Evolutionary conservation across 1,140 invertebrate species (phyloP), one percentile per base, ranked within the genome.

Genomic region (Tetramorium alpestre): DNA sequence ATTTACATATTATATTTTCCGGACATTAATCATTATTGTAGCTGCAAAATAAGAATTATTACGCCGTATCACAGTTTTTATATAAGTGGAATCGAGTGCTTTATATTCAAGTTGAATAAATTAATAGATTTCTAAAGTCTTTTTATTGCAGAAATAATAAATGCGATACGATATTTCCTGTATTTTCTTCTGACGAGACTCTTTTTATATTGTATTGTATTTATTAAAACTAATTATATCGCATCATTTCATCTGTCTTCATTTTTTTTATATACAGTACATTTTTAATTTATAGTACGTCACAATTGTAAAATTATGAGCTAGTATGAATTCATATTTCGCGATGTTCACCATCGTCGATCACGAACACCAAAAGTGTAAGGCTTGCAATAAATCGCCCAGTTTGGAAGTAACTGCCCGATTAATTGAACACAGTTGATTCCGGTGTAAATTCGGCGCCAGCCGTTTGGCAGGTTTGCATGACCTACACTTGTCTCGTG

Each of bases 401-500:
- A 56, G 41, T 73, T 84, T 75, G 80, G 56, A 84, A 75, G 54
- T 84, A 75, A 84, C 80, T 33, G 67, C 4, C 25, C 80, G 80
- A 84, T 84, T 84, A 84, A 84, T 84, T 75, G 80, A 28, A 56
- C 69, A 33, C 80, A 75, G 80, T 84, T 73, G 80, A 84, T 84
- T 75, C 80, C 80, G 80, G 80, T 73, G 69, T 84, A 75, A 75
- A 84, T 84, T 84, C 41, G 80, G 67, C 41, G 51, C 41, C 54
- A 73, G 51, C 38, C 78, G 65, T 82, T 82, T 54, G 62, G 41
- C 67, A 56, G 54, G 25, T 22, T 84, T 69, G 73, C 75, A 49
- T 78, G 72, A 85, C 73, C 82, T 84, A 82, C 80, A 82, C 80
- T 82, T 82, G 80, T 82, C 80, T 84, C 80, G 80, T 49, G 54